Evolutionary conservation across 2,888 invertebrate species (phyloP), one percentile per base, ranked within the genome.

Genomic region (Globia sparganii): DNA sequence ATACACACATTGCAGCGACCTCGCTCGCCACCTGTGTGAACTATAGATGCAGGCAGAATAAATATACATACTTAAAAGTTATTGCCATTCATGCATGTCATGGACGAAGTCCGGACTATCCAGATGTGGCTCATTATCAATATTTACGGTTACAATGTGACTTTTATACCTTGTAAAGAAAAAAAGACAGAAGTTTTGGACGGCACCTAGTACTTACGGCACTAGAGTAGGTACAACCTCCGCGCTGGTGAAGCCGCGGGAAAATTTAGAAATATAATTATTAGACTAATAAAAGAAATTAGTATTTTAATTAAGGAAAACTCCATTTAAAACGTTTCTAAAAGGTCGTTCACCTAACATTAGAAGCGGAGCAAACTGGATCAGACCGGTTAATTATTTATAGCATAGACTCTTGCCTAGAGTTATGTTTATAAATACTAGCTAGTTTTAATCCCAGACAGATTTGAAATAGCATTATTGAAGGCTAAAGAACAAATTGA

Each of bases 61-160:
- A 77, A 83, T 80, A 66, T 70, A 71, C 83, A 83, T 77, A 70
- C 18, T 82, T 87, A 74, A 84, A 87, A 78, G 78, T 77, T 81
- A 75, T 71, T 43, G 72, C 37, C 40, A 58, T 64, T 21, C 8
- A 25, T 34, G 11, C 83, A 77, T 77, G 83, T 77, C 79, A 83
- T 31, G 83, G 83, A 34, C 77, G 34, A 1, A 37, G 4, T 37
- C 28, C 68, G 58, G 49, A 64, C 68, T 66, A 72, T 72, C 62
- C 79, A 83, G 78, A 83, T 83, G 83, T 0, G 40, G 28, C 43
- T 43, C 5, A 9, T n/a, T 37, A 28, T 53, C 78, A 53, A 77
- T 58, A 68, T 80, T 80, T 58, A 82, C 40, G 21, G 25, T 3
- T 15, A 28, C 61, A 56, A 31, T 49, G 56, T 64, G 40, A 8